These are phyloP conservation scores for Onychorhynchus coronatus DNA, from an alignment of 2,113 vertebrate species.

Conservation along the genomic window DNA sequence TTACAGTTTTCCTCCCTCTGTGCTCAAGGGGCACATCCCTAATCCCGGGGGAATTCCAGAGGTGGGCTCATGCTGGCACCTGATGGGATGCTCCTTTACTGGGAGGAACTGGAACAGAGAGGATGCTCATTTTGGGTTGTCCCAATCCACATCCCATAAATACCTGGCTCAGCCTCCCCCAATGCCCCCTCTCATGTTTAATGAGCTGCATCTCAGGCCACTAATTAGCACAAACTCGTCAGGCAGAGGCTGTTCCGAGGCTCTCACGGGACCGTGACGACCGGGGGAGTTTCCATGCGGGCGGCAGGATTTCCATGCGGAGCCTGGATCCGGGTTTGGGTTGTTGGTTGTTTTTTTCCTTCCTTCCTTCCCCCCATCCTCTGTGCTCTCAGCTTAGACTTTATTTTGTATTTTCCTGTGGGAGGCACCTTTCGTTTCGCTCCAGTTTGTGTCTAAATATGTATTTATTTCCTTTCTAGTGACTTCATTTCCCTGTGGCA, in stretches of 20 bases:
- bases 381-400: neutral
- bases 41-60: fast-evolving
- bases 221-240: neutral
- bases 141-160: fast-evolving
- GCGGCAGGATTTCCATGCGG: neutral
- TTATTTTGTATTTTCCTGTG: neutral
- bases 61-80: neutral
- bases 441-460: neutral
- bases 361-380: neutral
- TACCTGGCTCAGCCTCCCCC: fast-evolving
- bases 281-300: neutral
- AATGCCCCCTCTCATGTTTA: fast-evolving
- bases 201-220: neutral
- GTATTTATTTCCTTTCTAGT: neutral
- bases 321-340: neutral
- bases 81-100: neutral
- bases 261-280: constrained; percentile 3
- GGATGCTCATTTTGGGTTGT: neutral
- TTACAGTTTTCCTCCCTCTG: neutral
- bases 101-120: neutral
- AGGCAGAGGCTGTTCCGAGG: neutral
- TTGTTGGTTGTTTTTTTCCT: neutral
- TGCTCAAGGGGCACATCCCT: fast-evolving
- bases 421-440: neutral
- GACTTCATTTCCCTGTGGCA: neutral